Evolutionary conservation across 2,113 vertebrate species (phyloP), one percentile per base, ranked within the genome.

Genomic region (Pedionomus torquatus): DNA sequence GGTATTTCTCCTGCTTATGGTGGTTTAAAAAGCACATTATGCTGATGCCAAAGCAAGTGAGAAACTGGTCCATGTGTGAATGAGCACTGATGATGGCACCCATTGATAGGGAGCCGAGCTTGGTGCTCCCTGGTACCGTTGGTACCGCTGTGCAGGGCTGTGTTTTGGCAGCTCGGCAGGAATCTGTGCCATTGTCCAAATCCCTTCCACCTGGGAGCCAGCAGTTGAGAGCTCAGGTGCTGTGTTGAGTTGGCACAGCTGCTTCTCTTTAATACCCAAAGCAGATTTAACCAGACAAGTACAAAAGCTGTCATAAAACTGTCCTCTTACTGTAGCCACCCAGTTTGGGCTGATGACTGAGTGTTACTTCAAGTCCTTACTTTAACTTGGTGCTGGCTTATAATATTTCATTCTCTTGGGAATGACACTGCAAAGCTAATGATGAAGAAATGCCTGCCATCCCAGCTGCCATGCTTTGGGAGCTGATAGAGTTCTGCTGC

Each of bases 371-470:
- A 79, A 82, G 51, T 69, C 70, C 24, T 64, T 82, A 13, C 64
- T 83, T 83, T 61, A 83, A 72, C 13, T 60, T 18, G 0, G 54
- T 54, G 78, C 93, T 90, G 63, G 30, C 12, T 37, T 60, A 57
- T 57, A 58, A 26, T 55, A 70, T 83, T 77, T 91, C 44, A n/a
- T 94, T 93, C 87, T 83, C 35, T 54, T 58, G 92, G 82, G 82
- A 80, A 37, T 23, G 35, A n/a, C 37, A 10, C 49, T 41, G 57
- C 70, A 61, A 13, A 66, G 87, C 41, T 84, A 75, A 83, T 77
- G 78, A 41, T 76, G 76, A 95, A 48, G 48, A 83, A 91, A 23
- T 2, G 14, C n/a, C 84, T 87, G 87, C 66, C 82, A 54, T 61
- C 66, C 74, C 35, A n/a, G 55, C 61, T 57, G 60, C 93, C 4